Conservation (phyloP, 2,113 vertebrate species). For the Macquaria australasica region DNA sequence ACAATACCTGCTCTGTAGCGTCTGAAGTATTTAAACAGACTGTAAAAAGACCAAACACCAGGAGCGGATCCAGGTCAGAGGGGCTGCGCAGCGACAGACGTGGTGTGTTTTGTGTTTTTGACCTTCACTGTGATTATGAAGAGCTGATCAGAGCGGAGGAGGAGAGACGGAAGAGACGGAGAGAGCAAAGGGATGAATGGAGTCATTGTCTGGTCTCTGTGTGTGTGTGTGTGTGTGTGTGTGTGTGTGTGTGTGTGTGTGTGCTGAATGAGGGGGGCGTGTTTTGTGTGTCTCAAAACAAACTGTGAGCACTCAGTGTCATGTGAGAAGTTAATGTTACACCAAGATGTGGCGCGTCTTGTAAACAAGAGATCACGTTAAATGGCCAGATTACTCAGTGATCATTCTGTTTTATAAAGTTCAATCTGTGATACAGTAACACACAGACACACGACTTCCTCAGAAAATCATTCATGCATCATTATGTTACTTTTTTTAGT, state of each 20-base stretch:
- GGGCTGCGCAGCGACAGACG: neutral
- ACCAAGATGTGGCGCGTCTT: neutral
- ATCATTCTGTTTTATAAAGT: neutral
- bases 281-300: conserved; percentile 57
- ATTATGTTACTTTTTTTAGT: no score
- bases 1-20: neutral
- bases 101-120: conserved; percentile 39
- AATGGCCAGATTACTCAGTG: neutral
- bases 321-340: conserved; percentile 58
- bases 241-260: conserved; percentile 22
- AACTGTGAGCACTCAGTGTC: conserved; percentile 56
- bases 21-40: conserved; percentile 10
- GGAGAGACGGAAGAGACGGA: neutral
- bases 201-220: conserved; percentile 47
- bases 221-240: neutral
- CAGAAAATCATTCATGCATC: neutral
- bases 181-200: conserved; percentile 54
- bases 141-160: conserved; percentile 35
- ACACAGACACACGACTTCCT: neutral
- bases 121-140: conserved; percentile 49
- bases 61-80: conserved; percentile 32
- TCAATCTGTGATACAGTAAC: neutral
- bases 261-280: neutral
- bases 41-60: neutral
- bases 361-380: conserved; percentile 8